Base-by-base conservation (phyloP, 2,113 vertebrate genomes). In the Sardina pilchardus region DNA sequence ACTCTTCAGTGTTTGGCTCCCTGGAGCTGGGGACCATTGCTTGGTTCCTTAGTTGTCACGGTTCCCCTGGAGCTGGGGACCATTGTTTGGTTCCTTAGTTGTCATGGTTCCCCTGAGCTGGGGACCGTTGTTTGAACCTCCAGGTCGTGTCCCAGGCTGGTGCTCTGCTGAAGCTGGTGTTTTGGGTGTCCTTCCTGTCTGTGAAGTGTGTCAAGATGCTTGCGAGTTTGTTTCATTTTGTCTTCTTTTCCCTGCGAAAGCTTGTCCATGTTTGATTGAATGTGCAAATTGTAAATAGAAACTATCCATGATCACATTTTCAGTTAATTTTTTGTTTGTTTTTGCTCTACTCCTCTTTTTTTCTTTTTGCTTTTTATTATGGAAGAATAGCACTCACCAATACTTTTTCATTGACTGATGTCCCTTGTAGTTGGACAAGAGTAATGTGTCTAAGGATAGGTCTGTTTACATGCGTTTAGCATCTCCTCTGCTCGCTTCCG, bases 81-180 rank as follows among this genome's bases (percentile, higher is more conserved):
- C 39, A 42, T 89, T n/a, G 94, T 92, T 87, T 47, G 84, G 94
- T 92, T 86, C 56, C n/a, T 3, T 9, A 30, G 63, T 30, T 30
- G n/a, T 30, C n/a, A 1, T 67, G n/a, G n/a, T 90, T 6, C 90
- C 90, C 6, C 1, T 53, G 0, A 67, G 44, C 94, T 94, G 91
- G 92, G 93, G 91, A 94, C 95, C 96, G 96, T 96, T 96, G 96
- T 96, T 97, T 97, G 96, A 97, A 96, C 96, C 95, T 95, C 95
- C 90, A 93, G 95, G 95, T 44, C 3, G 86, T 87, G 87, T 80
- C 71, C 2, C 86, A 63, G 85, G 53, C n/a, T 82, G 83, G 85
- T 59, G 8, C 81, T 47, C 39, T 8, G 26, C 82, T 67, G 81
- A 43, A 44, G 80, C 85, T 86, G 26, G 19, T 43, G 63, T n/a